Percentiles rank a stretch among this genome's conserved stretches.
These are phyloP conservation scores for Chondrilla cf. caribensis DNA, from an alignment of 37 sponge, comb jelly and placozoan genomes.

Conservation along the genomic window DNA sequence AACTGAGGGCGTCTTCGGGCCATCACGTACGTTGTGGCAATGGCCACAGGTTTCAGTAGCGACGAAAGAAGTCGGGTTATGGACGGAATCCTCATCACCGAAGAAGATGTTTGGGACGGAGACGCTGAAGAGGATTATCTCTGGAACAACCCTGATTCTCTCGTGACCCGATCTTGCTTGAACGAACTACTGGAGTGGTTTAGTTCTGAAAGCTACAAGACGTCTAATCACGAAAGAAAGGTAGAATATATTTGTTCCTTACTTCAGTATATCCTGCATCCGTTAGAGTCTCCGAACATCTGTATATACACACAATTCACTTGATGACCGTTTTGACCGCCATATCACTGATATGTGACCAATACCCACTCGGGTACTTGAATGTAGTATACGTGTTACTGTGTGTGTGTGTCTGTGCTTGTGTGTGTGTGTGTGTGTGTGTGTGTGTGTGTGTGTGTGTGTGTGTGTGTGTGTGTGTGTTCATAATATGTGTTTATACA, in stretches of 20 bases:
- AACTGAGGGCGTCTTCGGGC: too few relatives aligned
- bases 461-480: too few relatives aligned
- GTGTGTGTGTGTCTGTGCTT: too few relatives aligned
- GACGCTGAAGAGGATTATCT: not conserved
- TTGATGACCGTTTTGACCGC: too few relatives aligned
- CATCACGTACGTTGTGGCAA: not conserved
- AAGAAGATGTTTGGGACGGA: slow-evolving; percentile 13
- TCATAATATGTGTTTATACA: too few relatives aligned
- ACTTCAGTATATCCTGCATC: too few relatives aligned
- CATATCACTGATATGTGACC: too few relatives aligned
- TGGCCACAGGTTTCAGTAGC: not conserved
- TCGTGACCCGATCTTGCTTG: slow-evolving; percentile 51
- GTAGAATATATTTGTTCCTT: slow-evolving; percentile 22
- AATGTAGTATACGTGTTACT: not conserved
- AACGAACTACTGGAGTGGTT: slow-evolving; percentile 66
- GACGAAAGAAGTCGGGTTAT: not conserved
- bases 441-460: too few relatives aligned
- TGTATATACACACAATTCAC: too few relatives aligned
- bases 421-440: too few relatives aligned
- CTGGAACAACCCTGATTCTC: not conserved
- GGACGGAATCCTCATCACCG: not conserved
- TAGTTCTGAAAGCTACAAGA: slow-evolving; percentile 44
- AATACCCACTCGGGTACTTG: too few relatives aligned
- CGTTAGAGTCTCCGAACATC: too few relatives aligned
- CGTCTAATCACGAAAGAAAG: slow-evolving; percentile 39